Conservation (phyloP, 2,888 invertebrate species). For the Brachypalpus laphriformis region DNA sequence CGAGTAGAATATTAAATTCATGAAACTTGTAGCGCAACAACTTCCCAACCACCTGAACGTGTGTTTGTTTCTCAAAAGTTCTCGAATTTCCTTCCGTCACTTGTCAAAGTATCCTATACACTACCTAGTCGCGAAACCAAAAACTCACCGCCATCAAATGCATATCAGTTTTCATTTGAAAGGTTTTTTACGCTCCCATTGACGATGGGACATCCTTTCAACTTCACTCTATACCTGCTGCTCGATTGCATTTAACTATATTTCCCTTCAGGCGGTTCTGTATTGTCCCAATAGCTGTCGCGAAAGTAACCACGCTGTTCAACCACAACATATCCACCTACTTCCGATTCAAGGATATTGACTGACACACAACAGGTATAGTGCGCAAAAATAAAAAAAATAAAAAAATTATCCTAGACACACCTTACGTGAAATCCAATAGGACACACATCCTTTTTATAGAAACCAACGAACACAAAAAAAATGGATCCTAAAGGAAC, state of each 20-base stretch:
- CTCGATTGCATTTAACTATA: conserved; percentile 6
- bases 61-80: conserved; percentile 37
- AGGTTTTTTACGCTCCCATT: conserved; percentile 1
- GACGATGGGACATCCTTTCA: no score
- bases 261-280: background rate
- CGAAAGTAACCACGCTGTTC: conserved; percentile 77
- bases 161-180: conserved; percentile 61
- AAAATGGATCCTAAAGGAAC: conserved; percentile 36
- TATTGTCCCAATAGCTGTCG: conserved; percentile 38
- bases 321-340: conserved; percentile 82
- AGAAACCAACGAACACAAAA: background rate
- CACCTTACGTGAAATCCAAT: conserved; percentile 70
- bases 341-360: conserved; percentile 78
- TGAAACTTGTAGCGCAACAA: conserved; percentile 3
- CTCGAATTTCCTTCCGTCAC: conserved; percentile 63
- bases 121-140: conserved; percentile 36
- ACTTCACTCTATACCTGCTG: no score
- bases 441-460: conserved; percentile 57
- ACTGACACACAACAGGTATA: conserved; percentile 52
- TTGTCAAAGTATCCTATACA: conserved; percentile 11
- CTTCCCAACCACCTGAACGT: conserved; percentile 31
- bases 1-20: conserved; percentile 8
- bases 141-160: conserved; percentile 11
- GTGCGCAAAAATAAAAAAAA: background rate
- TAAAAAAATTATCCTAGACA: conserved; percentile 68